These are phyloP conservation scores for Bombycilla garrulus DNA, from an alignment of 2,113 vertebrate genomes.

Conservation along the genomic window DNA sequence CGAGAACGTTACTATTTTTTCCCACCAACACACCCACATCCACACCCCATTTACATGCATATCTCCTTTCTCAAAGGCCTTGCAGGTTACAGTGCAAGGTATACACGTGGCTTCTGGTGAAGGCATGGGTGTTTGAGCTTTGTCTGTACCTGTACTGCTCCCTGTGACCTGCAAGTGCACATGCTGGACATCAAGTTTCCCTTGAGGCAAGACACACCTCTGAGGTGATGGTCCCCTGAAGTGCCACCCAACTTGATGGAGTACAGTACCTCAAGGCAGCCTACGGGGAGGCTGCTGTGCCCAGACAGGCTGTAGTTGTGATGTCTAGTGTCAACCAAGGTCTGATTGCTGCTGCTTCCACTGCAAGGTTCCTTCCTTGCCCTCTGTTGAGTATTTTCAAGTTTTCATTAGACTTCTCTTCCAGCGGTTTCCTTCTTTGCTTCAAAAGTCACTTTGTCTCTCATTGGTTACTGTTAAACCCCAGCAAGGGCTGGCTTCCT, in stretches of 20 bases:
- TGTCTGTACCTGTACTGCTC: background rate
- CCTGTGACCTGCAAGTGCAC: accelerated
- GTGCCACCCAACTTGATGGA: accelerated
- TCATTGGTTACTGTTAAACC: background rate
- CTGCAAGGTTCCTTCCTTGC: background rate
- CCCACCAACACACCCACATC: too few relatives aligned
- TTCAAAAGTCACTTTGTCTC: background rate
- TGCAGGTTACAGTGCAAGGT: background rate
- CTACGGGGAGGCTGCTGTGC: background rate
- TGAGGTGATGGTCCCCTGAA: background rate
- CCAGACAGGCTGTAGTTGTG: background rate
- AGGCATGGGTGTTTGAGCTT: accelerated
- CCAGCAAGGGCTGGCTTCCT: background rate
- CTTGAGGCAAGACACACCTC: background rate
- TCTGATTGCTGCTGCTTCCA: background rate
- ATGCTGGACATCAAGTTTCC: accelerated
- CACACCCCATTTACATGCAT: background rate
- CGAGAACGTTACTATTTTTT: background rate
- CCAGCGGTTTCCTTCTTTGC: background rate
- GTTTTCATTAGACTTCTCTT: background rate
- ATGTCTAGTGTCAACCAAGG: background rate
- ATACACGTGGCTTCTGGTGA: accelerated
- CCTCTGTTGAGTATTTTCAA: background rate
- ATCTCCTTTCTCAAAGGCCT: background rate
- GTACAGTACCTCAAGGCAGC: background rate